phyloP scores from a whole-genome alignment of 2,113 vertebrate species.

The Ancistrus triradiatus region DNA sequence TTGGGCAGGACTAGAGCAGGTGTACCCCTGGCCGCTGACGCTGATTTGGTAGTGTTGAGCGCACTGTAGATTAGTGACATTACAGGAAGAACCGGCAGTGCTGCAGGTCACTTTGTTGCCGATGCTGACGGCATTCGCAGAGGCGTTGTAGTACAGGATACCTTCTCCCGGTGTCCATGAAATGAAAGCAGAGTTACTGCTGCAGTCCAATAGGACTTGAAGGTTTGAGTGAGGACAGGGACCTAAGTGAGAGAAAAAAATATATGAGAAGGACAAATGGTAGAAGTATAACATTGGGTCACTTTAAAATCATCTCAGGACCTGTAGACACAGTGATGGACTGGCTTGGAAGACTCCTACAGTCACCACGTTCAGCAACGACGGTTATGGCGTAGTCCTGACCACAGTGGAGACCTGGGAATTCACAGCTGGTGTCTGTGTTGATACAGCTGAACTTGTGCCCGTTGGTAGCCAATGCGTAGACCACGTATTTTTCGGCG shows the following conservation, averaged over 20 bases:
- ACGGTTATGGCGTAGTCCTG: conserved; percentile 64
- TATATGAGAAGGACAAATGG: not conserved
- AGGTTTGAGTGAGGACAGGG: conserved; percentile 62
- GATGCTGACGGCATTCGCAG: conserved; percentile 28
- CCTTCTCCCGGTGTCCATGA: conserved; percentile 63
- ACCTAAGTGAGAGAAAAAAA: conserved; percentile 41
- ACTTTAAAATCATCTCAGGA: conserved; percentile 31
- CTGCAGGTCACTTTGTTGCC: conserved; percentile 44
- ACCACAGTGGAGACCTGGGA: conserved; percentile 61
- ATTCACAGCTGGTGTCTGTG: conserved; percentile 52
- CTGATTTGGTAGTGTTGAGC: conserved; percentile 60
- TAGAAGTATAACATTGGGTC: not conserved
- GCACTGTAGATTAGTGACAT: conserved; percentile 58
- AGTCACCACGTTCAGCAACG: conserved; percentile 50
- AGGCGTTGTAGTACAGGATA: conserved; percentile 56
- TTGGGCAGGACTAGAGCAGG: conserved; percentile 52
- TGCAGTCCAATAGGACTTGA: conserved; percentile 50
- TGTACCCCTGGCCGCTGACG: conserved; percentile 57
- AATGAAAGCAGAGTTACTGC: conserved; percentile 51
- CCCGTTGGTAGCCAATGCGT: conserved; percentile 49
- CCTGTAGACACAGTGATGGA: conserved; percentile 55
- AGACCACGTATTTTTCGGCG: conserved; percentile 58
- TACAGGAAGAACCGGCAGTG: conserved; percentile 56
- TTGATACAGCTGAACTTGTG: conserved; percentile 41
- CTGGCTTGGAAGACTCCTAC: conserved; percentile 55